phyloP scores from a whole-genome alignment of 2,113 vertebrate genomes.

The Bujurquina vittata region DNA sequence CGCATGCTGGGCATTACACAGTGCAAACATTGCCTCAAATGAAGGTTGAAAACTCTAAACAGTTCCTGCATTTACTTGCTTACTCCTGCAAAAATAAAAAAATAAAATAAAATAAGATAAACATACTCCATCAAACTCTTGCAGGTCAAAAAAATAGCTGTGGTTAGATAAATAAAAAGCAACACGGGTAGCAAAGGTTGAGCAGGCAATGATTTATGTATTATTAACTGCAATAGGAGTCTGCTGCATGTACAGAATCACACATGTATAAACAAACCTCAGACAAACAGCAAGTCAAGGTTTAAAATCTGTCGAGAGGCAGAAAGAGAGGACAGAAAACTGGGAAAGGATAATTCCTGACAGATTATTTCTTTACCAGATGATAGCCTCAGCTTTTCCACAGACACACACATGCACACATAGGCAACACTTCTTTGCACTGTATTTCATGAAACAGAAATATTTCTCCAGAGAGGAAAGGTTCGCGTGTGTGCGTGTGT shows the following conservation, averaged over 20 bases:
- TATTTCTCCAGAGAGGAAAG: constrained; percentile 24
- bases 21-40: not conserved
- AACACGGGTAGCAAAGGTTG: not conserved
- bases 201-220: not conserved
- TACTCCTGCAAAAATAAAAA: not conserved
- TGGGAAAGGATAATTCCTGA: constrained; percentile 40
- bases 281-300: constrained; percentile 35
- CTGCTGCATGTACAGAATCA: constrained; percentile 20
- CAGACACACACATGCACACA: constrained; percentile 31
- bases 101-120: not conserved
- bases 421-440: constrained; percentile 42
- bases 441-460: constrained; percentile 37
- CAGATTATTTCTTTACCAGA: constrained; percentile 73
- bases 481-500: constrained; percentile 4
- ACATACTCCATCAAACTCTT: not conserved
- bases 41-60: not conserved
- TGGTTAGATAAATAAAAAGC: not conserved
- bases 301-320: constrained; percentile 48
- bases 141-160: not conserved
- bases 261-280: constrained; percentile 46
- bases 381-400: constrained; percentile 73
- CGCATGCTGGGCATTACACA: not conserved
- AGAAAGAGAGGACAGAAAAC: constrained; percentile 36
- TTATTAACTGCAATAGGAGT: constrained; percentile 14
- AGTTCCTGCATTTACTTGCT: not conserved